Conservation (phyloP, 2,113 vertebrate species). For the Gnathonemus echidnorhynchus region DNA sequence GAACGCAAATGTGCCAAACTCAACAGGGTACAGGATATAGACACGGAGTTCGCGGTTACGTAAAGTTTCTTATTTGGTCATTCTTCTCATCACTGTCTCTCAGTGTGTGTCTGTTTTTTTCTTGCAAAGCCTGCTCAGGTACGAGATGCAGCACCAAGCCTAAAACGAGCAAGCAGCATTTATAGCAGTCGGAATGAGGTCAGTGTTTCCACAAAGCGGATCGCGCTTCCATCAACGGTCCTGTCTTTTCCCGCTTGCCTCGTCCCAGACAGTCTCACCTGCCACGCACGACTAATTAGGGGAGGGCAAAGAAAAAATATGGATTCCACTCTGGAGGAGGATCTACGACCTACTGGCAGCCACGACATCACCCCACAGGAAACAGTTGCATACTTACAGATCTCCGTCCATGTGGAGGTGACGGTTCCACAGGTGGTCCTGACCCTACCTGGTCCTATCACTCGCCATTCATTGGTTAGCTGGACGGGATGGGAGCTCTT, state of each 20-base stretch:
- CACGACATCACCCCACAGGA: background rate
- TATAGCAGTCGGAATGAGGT: conserved; percentile 6
- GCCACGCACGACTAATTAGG: background rate
- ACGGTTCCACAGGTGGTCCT: background rate
- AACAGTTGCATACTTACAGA: conserved; percentile 12
- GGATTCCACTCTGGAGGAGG: background rate
- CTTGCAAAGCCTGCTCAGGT: background rate
- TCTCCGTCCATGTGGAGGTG: background rate
- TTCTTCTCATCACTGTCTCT: background rate
- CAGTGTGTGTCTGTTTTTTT: background rate
- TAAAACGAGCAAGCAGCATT: background rate
- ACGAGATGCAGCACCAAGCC: background rate
- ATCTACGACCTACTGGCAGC: background rate
- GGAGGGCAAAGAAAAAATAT: background rate
- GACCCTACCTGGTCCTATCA: background rate
- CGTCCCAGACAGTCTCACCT: background rate
- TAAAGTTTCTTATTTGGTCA: background rate
- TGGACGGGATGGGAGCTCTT: background rate
- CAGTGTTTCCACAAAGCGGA: background rate
- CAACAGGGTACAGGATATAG: background rate
- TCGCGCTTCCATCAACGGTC: background rate
- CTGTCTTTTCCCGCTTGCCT: background rate
- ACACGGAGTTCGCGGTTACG: background rate
- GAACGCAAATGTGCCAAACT: background rate
- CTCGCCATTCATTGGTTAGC: background rate